Conservation (phyloP, 2,797 vertebrate genomes). For the Pseudomugil gertrudae region DNA sequence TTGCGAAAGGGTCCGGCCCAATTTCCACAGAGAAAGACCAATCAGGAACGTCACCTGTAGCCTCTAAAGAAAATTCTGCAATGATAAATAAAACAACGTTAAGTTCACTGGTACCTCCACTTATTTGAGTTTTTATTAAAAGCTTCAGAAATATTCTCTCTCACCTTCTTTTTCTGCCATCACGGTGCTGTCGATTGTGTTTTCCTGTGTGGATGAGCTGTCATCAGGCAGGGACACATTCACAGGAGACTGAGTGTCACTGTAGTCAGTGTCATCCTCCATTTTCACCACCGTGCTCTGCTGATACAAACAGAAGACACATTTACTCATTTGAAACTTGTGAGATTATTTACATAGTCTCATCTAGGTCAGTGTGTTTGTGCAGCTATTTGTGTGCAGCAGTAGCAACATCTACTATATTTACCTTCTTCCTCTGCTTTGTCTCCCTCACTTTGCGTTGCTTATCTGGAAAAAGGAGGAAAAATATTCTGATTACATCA, state of each 20-base stretch:
- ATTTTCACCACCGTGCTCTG: constrained; percentile 66
- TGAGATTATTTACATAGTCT: background rate
- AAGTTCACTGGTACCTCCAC: background rate
- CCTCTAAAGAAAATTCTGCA: constrained; percentile 22
- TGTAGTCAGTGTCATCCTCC: constrained; percentile 78
- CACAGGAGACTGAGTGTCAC: constrained; percentile 64
- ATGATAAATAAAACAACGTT: constrained; percentile 12
- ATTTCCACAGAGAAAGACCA: constrained; percentile 77
- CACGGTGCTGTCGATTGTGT: constrained; percentile 82
- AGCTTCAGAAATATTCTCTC: background rate
- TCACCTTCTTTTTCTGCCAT: constrained; percentile 55
- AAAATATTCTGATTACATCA: background rate
- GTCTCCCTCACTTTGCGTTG: constrained; percentile 78
- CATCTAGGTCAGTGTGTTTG: background rate
- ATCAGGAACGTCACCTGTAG: constrained; percentile 47
- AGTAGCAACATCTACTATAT: constrained; percentile 22
- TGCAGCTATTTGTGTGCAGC: background rate
- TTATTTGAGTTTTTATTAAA: background rate
- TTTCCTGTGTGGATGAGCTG: constrained; percentile 78
- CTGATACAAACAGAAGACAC: background rate
- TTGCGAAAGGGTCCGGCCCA: constrained; percentile 75
- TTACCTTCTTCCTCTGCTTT: constrained; percentile 84
- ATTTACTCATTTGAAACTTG: no score
- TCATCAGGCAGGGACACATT: constrained; percentile 57
- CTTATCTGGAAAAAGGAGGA: constrained; percentile 79